Percentiles rank a stretch among this genome's conserved stretches.
Evolutionary conservation across 2,888 invertebrate genomes (phyloP).

Genomic region (Diarsia mendica): DNA sequence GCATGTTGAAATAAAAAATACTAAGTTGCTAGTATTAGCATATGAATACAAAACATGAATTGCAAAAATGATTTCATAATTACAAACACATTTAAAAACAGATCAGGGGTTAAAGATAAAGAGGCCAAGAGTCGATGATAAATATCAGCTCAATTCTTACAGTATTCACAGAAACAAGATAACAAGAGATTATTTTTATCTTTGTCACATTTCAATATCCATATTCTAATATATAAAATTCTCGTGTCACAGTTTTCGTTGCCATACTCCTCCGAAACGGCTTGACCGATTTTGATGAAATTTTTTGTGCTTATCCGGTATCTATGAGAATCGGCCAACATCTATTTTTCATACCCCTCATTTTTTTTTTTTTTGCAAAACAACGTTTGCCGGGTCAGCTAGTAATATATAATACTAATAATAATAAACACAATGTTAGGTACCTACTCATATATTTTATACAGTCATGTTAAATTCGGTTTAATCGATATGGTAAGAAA

Average conservation of each 20-base stretch:
- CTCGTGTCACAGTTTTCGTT: no score
- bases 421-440: slow-evolving; percentile 41
- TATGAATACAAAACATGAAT: slow-evolving; percentile 44
- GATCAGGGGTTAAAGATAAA: slow-evolving; percentile 72
- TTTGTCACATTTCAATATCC: slow-evolving; percentile 35
- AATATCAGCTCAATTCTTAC: slow-evolving; percentile 53
- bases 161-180: slow-evolving; percentile 43
- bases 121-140: slow-evolving; percentile 63
- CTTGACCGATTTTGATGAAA: no score
- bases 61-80: slow-evolving; percentile 70
- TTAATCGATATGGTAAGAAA: no score
- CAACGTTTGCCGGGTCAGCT: no score
- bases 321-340: no score
- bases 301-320: no score
- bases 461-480: no score
- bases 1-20: neutral
- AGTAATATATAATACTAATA: no score
- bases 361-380: no score
- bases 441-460: slow-evolving; percentile 17
- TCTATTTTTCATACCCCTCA: no score
- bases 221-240: slow-evolving; percentile 11
- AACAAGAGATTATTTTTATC: slow-evolving; percentile 50
- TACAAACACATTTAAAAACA: slow-evolving; percentile 61
- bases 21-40: slow-evolving; percentile 24
- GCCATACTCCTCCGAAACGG: no score